Conservation (phyloP, 2,113 vertebrate species). For the Propithecus coquereli region DNA sequence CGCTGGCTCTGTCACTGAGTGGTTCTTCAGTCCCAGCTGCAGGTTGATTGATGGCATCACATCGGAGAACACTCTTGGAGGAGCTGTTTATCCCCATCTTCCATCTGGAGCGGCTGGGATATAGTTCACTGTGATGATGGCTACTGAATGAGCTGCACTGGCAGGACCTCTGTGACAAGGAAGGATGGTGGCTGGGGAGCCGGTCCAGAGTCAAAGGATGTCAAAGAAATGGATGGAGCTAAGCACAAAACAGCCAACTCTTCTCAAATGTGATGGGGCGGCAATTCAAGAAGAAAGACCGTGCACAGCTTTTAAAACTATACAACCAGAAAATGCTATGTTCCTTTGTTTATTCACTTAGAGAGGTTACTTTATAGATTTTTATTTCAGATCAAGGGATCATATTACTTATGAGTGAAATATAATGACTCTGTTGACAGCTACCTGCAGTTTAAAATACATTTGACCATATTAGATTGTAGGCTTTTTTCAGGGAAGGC, state of each 20-base stretch:
- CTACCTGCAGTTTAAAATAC: neutral
- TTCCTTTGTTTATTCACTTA: slow-evolving; percentile 33
- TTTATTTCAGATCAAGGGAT: neutral
- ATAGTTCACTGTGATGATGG: slow-evolving; percentile 69
- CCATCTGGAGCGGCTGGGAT: slow-evolving; percentile 84
- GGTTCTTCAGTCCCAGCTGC: slow-evolving; percentile 77
- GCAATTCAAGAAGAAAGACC: slow-evolving; percentile 22
- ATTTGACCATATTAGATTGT: neutral
- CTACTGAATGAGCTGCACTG: slow-evolving; percentile 75
- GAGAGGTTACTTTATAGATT: neutral
- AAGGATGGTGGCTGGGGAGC: slow-evolving; percentile 67
- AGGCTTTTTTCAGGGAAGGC: neutral
- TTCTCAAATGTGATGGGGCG: neutral
- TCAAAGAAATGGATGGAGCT: slow-evolving; percentile 66
- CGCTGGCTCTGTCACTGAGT: slow-evolving; percentile 43
- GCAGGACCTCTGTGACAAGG: slow-evolving; percentile 66
- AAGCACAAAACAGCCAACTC: neutral
- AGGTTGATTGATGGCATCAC: slow-evolving; percentile 82
- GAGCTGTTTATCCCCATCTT: slow-evolving; percentile 79
- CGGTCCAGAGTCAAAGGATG: slow-evolving; percentile 66
- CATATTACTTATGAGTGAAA: neutral
- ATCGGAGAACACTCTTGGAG: slow-evolving; percentile 74
- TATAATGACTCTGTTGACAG: neutral
- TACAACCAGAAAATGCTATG: neutral
- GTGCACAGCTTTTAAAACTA: neutral